phyloP scores from a whole-genome alignment of 1,140 invertebrate species.

The Lepidurus apus region DNA sequence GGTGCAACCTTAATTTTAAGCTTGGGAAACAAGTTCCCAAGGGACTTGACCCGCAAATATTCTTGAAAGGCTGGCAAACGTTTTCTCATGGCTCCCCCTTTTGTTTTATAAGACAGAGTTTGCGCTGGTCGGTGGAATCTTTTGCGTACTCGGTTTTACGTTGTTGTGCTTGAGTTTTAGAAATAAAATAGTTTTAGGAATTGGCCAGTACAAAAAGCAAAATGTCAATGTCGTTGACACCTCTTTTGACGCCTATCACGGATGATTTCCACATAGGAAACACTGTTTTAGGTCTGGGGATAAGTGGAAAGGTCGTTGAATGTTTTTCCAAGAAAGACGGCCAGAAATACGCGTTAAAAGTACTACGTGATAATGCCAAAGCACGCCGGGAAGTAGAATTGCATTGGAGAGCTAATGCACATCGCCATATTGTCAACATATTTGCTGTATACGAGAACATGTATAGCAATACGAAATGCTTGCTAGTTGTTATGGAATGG shows the following conservation, averaged over 20 bases:
- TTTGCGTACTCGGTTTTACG: neutral
- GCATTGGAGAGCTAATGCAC: slow-evolving; percentile 86
- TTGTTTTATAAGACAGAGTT: neutral
- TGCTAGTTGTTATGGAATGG: slow-evolving; percentile 97
- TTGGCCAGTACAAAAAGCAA: neutral
- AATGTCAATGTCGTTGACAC: neutral
- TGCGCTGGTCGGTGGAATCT: neutral
- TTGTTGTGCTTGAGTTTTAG: neutral
- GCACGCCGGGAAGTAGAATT: slow-evolving; percentile 90
- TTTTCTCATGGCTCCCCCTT: neutral
- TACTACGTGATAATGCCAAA: slow-evolving; percentile 84
- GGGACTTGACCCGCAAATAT: neutral
- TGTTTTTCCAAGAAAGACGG: slow-evolving; percentile 44
- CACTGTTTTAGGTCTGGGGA: slow-evolving; percentile 91
- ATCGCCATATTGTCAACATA: slow-evolving; percentile 86
- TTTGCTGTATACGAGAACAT: slow-evolving; percentile 95
- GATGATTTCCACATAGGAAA: slow-evolving; percentile 93
- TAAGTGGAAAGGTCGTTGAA: slow-evolving; percentile 83
- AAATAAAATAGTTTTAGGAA: neutral
- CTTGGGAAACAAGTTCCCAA: neutral
- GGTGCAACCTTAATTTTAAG: neutral
- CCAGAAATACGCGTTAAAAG: slow-evolving; percentile 83
- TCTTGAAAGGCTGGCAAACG: neutral
- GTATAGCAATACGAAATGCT: slow-evolving; percentile 80
- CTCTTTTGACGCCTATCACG: slow-evolving; percentile 62